Evolutionary conservation across 2,888 invertebrate genomes (phyloP).

Genomic region (Trisateles emortualis): DNA sequence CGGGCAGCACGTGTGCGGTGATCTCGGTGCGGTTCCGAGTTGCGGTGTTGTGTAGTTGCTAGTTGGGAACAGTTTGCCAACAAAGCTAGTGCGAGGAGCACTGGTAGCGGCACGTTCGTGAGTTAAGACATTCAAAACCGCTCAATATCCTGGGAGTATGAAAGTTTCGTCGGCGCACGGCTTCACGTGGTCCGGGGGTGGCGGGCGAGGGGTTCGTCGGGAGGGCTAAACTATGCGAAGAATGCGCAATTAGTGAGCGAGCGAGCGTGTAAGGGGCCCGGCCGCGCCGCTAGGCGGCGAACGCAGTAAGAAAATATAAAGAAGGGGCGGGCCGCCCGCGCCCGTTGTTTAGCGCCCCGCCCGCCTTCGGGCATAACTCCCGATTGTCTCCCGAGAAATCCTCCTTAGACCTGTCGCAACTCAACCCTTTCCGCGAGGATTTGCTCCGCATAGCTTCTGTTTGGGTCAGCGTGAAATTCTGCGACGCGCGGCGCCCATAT

Average conservation of each 20-base stretch:
- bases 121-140: conserved; percentile 88
- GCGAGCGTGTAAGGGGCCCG: conserved; percentile 89
- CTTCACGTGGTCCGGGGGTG: conserved; percentile 85
- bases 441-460: conserved; percentile 82
- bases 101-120: conserved; percentile 79
- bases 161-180: conserved; percentile 86
- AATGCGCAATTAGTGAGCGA: conserved; percentile 98
- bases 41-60: conserved; percentile 55
- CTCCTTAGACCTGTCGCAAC: conserved; percentile 83
- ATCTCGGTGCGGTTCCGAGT: conserved; percentile 53
- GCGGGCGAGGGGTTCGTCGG: conserved; percentile 86
- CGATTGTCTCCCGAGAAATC: conserved; percentile 86
- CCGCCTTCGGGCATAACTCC: conserved; percentile 86
- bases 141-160: conserved; percentile 86
- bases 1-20: conserved; percentile 40
- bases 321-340: conserved; percentile 88
- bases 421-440: conserved; percentile 82
- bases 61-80: conserved; percentile 77
- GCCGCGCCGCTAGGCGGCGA: conserved; percentile 86
- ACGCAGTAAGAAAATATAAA: conserved; percentile 90
- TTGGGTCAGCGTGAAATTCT: conserved; percentile 86
- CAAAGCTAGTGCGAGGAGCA: conserved; percentile 71
- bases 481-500: conserved; percentile 70
- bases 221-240: conserved; percentile 97
- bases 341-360: conserved; percentile 87